Percentiles rank a stretch among this genome's conserved stretches.
Conservation (phyloP, 1,140 invertebrate genomes). For the Dreissena rostriformis region DNA sequence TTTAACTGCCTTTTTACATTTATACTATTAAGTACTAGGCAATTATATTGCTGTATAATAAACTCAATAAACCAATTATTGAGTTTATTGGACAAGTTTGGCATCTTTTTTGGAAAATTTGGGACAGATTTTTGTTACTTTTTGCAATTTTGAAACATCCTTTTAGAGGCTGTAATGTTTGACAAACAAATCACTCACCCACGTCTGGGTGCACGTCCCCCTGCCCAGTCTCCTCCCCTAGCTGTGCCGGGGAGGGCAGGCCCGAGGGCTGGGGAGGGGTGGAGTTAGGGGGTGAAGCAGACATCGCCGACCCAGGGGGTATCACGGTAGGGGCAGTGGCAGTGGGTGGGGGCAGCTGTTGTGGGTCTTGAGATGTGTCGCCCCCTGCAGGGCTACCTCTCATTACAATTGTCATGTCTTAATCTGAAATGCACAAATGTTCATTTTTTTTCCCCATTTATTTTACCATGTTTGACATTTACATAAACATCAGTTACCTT, state of each 20-base stretch:
- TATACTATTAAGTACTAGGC: too few species aligned
- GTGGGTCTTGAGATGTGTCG: constrained; percentile 77
- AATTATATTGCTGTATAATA: too few species aligned
- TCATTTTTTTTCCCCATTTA: too few species aligned
- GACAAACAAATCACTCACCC: neutral
- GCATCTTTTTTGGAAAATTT: too few species aligned
- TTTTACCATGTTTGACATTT: too few species aligned
- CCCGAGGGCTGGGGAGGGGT: neutral
- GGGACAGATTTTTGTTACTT: neutral
- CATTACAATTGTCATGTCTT: constrained; percentile 81
- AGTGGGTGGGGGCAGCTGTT: constrained; percentile 14
- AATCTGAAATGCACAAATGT: constrained; percentile 19
- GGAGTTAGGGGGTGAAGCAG: constrained; percentile 7
- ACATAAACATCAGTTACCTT: too few species aligned
- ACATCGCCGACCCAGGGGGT: constrained; percentile 1
- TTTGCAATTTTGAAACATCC: neutral
- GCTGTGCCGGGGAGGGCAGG: constrained; percentile 16
- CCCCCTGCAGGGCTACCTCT: constrained; percentile 78
- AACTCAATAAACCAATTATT: too few species aligned
- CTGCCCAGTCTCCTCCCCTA: constrained; percentile 20
- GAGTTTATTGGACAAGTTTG: too few species aligned
- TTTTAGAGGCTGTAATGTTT: neutral
- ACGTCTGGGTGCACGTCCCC: neutral
- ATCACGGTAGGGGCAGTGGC: constrained; percentile 13
- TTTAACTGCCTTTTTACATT: neutral